A percentile compares a stretch with the other conserved stretches of the same genome.
These are phyloP conservation scores for Lamellibrachia satsuma DNA, from an alignment of 2,888 invertebrate species.

Conservation along the genomic window DNA sequence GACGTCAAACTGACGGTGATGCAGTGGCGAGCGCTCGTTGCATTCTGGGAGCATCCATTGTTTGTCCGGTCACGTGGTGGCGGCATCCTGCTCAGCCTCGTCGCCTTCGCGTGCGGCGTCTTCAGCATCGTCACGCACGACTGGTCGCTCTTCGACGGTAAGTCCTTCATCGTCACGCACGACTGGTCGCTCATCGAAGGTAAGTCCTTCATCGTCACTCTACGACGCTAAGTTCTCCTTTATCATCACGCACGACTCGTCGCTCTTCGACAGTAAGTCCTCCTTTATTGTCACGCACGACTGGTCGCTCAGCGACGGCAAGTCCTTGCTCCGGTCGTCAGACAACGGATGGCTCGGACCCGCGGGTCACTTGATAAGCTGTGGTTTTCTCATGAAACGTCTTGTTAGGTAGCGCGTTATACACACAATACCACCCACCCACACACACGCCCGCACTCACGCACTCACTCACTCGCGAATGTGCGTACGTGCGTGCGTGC, in stretches of 20 bases:
- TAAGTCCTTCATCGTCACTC: conserved; percentile 13
- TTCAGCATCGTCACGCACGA: conserved; percentile 27
- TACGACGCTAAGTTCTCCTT: conserved; percentile 23
- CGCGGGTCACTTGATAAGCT: too few relatives aligned
- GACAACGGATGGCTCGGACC: too few relatives aligned
- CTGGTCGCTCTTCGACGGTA: conserved; percentile 32
- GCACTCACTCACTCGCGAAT: too few relatives aligned
- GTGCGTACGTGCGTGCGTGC: too few relatives aligned
- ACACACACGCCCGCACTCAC: too few relatives aligned
- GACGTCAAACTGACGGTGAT: conserved; percentile 46
- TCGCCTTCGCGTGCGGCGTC: conserved; percentile 43
- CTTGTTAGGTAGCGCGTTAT: too few relatives aligned
- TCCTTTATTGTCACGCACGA: background rate
- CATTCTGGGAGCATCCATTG: conserved; percentile 61
- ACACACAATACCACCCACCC: too few relatives aligned
- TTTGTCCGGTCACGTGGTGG: conserved; percentile 56
- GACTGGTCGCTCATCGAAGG: conserved; percentile 17
- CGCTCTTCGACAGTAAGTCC: conserved; percentile 22
- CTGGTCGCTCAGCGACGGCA: conserved; percentile 21
- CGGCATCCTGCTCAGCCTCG: conserved; percentile 52
- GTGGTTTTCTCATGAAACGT: too few relatives aligned
- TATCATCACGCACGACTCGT: background rate
- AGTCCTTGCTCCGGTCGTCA: background rate
- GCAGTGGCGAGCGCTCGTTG: conserved; percentile 56
- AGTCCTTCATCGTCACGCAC: background rate